Percentiles rank a stretch among this genome's conserved stretches.
phyloP scores from a whole-genome alignment of 1,140 invertebrate genomes.

The Papilio glaucus region DNA sequence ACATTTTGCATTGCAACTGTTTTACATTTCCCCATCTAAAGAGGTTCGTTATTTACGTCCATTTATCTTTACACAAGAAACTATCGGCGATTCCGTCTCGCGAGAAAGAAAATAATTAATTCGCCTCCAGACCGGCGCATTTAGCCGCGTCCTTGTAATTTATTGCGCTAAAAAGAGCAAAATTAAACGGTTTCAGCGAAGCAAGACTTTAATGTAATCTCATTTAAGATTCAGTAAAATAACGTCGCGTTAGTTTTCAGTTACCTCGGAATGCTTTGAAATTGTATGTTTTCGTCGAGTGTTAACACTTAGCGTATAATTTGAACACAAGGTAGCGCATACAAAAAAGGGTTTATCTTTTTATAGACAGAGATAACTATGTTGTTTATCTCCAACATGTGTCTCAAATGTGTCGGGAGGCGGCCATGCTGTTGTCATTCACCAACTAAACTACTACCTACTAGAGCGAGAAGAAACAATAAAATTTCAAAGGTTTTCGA shows the following conservation, averaged over 20 bases:
- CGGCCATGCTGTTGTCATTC: too few relatives aligned
- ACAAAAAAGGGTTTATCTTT: too few relatives aligned
- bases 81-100: constrained; percentile 39
- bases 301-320: background rate
- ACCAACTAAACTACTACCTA: too few relatives aligned
- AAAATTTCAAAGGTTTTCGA: too few relatives aligned
- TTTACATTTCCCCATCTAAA: constrained; percentile 15
- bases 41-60: constrained; percentile 35
- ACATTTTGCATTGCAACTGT: background rate
- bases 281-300: background rate
- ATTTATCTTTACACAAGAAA: constrained; percentile 41
- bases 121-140: constrained; percentile 47
- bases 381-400: too few relatives aligned
- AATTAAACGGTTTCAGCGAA: constrained; percentile 52
- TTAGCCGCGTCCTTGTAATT: constrained; percentile 51
- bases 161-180: constrained; percentile 54
- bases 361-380: too few relatives aligned
- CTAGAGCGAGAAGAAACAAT: too few relatives aligned
- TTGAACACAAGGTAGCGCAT: too few relatives aligned
- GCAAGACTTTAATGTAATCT: constrained; percentile 55
- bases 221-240: constrained; percentile 44
- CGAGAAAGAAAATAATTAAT: constrained; percentile 57
- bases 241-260: constrained; percentile 40
- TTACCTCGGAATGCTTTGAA: constrained; percentile 1
- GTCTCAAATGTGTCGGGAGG: background rate